A percentile compares a stretch with the other conserved stretches of the same genome.
Conservation (phyloP, 2,888 invertebrate genomes). For the Cordilura impudica region DNA sequence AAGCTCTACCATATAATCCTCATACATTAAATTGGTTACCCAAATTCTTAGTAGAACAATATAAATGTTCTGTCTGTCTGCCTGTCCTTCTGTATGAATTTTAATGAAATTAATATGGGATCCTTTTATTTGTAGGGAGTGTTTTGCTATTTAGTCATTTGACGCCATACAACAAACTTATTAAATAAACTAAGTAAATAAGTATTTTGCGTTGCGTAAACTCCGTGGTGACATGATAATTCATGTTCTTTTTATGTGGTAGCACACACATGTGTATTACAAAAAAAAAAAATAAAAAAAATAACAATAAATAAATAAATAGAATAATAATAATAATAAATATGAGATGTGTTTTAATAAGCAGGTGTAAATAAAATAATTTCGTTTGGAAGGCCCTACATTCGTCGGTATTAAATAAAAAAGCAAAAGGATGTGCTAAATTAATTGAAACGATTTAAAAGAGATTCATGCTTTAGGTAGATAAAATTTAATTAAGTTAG, state of each 20-base stretch:
- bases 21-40: no score
- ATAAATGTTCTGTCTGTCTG: background rate
- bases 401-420: background rate
- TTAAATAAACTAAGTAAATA: background rate
- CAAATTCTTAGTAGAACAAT: no score
- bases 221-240: background rate
- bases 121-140: slow-evolving; percentile 34
- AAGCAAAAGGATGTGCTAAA: slow-evolving; percentile 15
- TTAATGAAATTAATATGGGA: slow-evolving; percentile 28
- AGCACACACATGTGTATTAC: background rate
- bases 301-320: no score
- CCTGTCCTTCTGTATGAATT: background rate
- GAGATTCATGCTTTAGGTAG: slow-evolving; percentile 19
- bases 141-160: slow-evolving; percentile 43
- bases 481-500: no score
- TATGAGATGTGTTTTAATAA: background rate
- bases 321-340: no score
- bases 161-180: background rate
- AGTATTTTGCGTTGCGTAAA: background rate
- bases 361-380: background rate
- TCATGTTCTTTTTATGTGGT: background rate
- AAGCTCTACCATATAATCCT: no score
- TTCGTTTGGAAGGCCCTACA: background rate
- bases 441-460: slow-evolving; percentile 37
- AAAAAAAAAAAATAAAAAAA: background rate